Conservation (phyloP, 2,113 vertebrate species). For the Triplophysa dalaica region DNA sequence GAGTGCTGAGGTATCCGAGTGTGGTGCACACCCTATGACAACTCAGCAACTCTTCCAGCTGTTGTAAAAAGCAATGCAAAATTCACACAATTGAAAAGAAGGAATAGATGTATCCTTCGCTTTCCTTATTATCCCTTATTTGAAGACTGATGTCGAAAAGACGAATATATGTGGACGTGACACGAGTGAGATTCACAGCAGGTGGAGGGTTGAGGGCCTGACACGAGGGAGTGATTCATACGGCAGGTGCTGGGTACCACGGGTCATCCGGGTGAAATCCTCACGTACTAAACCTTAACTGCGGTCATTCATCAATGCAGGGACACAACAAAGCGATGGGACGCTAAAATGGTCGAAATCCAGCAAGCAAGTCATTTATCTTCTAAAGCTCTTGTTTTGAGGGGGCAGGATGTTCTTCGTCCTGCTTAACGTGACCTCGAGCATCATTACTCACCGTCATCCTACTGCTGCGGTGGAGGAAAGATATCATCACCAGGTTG, state of each 20-base stretch:
- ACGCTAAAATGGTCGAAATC: slow-evolving; percentile 28
- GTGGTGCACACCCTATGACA: neutral
- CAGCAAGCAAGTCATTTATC: slow-evolving; percentile 41
- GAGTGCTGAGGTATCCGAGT: neutral
- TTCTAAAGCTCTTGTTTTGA: slow-evolving; percentile 32
- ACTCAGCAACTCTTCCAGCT: too few relatives aligned
- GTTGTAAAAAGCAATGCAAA: neutral
- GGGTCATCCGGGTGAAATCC: slow-evolving; percentile 9
- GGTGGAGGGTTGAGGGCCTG: slow-evolving; percentile 22
- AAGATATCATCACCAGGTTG: neutral
- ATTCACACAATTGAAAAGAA: neutral
- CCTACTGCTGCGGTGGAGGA: slow-evolving; percentile 5
- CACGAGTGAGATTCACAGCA: slow-evolving; percentile 9
- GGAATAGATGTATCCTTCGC: too few relatives aligned
- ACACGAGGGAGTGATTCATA: neutral
- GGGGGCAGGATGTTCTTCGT: slow-evolving; percentile 29
- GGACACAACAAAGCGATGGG: slow-evolving; percentile 27
- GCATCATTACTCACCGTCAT: slow-evolving; percentile 29
- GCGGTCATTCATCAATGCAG: slow-evolving; percentile 37
- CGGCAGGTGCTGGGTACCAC: slow-evolving; percentile 12
- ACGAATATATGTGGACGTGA: neutral
- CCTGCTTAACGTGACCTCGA: slow-evolving; percentile 14
- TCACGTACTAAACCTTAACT: slow-evolving; percentile 28
- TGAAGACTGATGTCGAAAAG: neutral
- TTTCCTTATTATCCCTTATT: neutral